These are phyloP conservation scores for Platerodrilus igneus DNA, from an alignment of 2,888 invertebrate genomes.

Conservation along the genomic window DNA sequence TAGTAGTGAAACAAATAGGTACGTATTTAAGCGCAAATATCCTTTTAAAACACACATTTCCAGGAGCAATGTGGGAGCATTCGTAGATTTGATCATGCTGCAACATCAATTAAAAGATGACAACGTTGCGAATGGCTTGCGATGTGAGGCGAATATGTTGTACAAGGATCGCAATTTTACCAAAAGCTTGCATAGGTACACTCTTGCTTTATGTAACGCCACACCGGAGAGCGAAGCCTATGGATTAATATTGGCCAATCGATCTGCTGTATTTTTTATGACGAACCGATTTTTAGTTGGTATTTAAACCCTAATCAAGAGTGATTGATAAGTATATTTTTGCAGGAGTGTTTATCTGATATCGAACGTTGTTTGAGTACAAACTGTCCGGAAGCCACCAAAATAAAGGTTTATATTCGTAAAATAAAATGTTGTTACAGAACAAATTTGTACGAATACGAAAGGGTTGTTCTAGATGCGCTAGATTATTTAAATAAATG, in stretches of 20 bases:
- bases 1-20: slow-evolving; percentile 1
- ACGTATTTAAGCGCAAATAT: not conserved
- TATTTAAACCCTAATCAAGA: no score
- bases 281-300: slow-evolving; percentile 57
- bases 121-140: slow-evolving; percentile 19
- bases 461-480: slow-evolving; percentile 26
- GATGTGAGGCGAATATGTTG: slow-evolving; percentile 56
- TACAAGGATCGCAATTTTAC: slow-evolving; percentile 53
- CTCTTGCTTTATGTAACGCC: slow-evolving; percentile 59
- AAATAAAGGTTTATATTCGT: slow-evolving; percentile 63
- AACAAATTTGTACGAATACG: slow-evolving; percentile 36
- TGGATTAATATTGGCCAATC: slow-evolving; percentile 61
- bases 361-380: slow-evolving; percentile 56
- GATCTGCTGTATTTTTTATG: slow-evolving; percentile 62
- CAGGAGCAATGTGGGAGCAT: no score
- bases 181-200: slow-evolving; percentile 57
- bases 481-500: slow-evolving; percentile 24
- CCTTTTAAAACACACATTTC: slow-evolving; percentile 4
- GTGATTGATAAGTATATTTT: slow-evolving; percentile 19
- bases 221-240: slow-evolving; percentile 54
- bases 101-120: slow-evolving; percentile 10
- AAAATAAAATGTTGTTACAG: slow-evolving; percentile 61
- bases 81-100: not conserved
- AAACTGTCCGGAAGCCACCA: slow-evolving; percentile 58
- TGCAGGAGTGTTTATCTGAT: slow-evolving; percentile 61